Evolutionary conservation across 2,888 invertebrate species (phyloP), one percentile per base, ranked within the genome.

Genomic region (Scrobipalpa costella): DNA sequence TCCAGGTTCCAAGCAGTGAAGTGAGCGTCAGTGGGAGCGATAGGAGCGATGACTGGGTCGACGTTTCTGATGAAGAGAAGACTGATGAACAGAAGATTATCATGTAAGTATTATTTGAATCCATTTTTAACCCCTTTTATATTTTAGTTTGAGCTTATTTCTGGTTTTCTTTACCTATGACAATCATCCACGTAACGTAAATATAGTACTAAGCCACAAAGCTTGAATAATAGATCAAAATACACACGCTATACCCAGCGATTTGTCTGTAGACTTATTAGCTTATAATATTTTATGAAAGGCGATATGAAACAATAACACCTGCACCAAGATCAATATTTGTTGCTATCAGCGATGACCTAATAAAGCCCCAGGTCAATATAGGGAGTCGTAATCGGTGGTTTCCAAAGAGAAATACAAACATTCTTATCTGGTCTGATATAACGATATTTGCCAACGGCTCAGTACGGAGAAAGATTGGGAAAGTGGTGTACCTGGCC

Each of bases 21-120:
- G 86, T 92, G 33, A 93, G 93, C 72, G 90, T 89, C 59, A 93
- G 93, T 71, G 94, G 93, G 7, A 93, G 93, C 69, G 94, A 93
- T 71, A 85, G 93, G 17, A 94, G 94, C 68, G 94, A 94, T 67
- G 94, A 94, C 72, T 94, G 94, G 94, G 92, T 94, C 49, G 94
- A 94, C 73, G 86, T 94, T 13, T 93, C 93, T 6, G 94, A 94
- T 75, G 92, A 92, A 69, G 93, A 93, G 67, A 89, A 89, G 69
- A 86, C 80, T 69, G 88, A 86, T 60, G 86, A 90, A 65, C 90
- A 88, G 69, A 89, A 92, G 69, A 92, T 93, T 70, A 91, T 93
- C 57, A 92, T 93, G 93, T 94, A 79, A 93, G 93, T 92, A 38
- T 52, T 17, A 21, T 21, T 50, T 50, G 0, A 1, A 21, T n/a